Conservation (phyloP, 1,140 invertebrate species). For the Agrypnia vestita region DNA sequence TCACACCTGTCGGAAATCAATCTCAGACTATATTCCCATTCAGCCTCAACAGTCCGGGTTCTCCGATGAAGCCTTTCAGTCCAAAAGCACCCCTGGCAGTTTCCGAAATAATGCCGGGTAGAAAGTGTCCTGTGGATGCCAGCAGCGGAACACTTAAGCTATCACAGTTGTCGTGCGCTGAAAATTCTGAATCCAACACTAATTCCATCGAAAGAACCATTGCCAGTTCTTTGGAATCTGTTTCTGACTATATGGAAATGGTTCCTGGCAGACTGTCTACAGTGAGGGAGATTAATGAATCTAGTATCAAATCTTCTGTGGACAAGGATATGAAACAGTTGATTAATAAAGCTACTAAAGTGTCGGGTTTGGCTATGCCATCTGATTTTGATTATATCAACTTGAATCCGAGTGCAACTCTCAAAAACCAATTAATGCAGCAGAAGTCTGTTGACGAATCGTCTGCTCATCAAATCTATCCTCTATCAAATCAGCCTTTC, state of each 20-base stretch:
- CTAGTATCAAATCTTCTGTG: constrained; percentile 40
- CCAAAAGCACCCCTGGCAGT: constrained; percentile 57
- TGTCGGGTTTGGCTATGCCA: constrained; percentile 6
- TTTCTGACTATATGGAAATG: constrained; percentile 59
- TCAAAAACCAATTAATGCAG: constrained; percentile 32
- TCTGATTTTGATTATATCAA: constrained; percentile 57
- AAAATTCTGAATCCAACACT: not conserved
- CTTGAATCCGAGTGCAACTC: constrained; percentile 54
- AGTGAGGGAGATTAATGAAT: constrained; percentile 56
- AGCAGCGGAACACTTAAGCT: constrained; percentile 63
- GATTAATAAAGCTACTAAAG: constrained; percentile 59
- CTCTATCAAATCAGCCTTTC: constrained; percentile 9
- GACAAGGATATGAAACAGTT: constrained; percentile 58
- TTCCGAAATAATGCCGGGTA: constrained; percentile 49
- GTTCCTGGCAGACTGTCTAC: constrained; percentile 50
- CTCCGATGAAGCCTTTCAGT: constrained; percentile 70
- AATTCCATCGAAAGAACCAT: constrained; percentile 10
- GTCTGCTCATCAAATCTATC: constrained; percentile 4
- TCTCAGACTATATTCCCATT: constrained; percentile 77
- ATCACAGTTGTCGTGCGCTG: constrained; percentile 44
- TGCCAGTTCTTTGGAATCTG: constrained; percentile 9
- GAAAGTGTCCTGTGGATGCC: constrained; percentile 64
- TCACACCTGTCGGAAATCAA: constrained; percentile 70
- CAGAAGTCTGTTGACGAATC: constrained; percentile 49
- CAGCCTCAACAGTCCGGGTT: constrained; percentile 75